These are phyloP conservation scores for Micromys minutus DNA, from an alignment of 2,113 vertebrate genomes.

Conservation along the genomic window DNA sequence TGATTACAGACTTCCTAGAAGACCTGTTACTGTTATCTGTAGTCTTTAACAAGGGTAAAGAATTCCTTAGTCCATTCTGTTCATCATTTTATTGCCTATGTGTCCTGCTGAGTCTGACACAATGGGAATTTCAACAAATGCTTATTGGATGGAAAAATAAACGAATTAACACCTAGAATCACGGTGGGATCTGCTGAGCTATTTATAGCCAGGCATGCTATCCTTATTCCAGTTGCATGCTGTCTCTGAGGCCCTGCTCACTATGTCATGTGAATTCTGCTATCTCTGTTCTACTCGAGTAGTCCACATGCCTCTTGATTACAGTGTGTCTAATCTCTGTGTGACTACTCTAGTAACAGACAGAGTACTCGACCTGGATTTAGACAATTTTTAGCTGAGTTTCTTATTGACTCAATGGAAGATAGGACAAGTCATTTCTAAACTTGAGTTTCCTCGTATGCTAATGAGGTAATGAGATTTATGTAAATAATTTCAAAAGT, in stretches of 20 bases:
- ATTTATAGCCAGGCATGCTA: slow-evolving; percentile 32
- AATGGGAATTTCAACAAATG: slow-evolving; percentile 63
- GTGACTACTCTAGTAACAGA: slow-evolving; percentile 8
- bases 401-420: slow-evolving; percentile 18
- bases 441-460: slow-evolving; percentile 26
- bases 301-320: background rate
- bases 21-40: slow-evolving; percentile 24
- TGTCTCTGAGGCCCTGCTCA: slow-evolving; percentile 7
- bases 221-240: slow-evolving; percentile 33
- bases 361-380: slow-evolving; percentile 21
- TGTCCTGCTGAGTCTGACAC: slow-evolving; percentile 59
- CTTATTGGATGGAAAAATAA: slow-evolving; percentile 67
- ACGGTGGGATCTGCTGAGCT: slow-evolving; percentile 14
- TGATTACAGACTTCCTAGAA: slow-evolving; percentile 69
- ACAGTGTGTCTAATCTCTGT: slow-evolving; percentile 23
- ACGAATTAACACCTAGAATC: slow-evolving; percentile 48
- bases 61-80: slow-evolving; percentile 49
- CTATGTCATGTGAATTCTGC: background rate
- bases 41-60: slow-evolving; percentile 48
- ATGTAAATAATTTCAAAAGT: slow-evolving; percentile 42
- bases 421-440: slow-evolving; percentile 44
- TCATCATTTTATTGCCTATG: slow-evolving; percentile 48
- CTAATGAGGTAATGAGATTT: slow-evolving; percentile 31
- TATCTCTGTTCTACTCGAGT: slow-evolving; percentile 3
- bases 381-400: background rate